Base-by-base conservation (phyloP, 2,888 invertebrate species). In the Dusona sp. region DNA sequence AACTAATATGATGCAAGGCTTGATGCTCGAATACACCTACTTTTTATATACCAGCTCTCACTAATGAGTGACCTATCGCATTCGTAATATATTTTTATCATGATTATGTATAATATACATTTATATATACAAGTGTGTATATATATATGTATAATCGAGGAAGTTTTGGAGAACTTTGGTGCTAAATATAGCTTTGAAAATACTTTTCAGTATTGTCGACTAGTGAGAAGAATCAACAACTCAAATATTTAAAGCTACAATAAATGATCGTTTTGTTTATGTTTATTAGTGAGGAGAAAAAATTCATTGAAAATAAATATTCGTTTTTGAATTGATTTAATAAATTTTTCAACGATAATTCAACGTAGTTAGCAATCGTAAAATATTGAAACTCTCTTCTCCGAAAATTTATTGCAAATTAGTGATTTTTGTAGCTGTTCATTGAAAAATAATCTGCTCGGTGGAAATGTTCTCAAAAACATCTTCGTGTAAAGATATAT, bases 1-100 rank as follows among this genome's bases (percentile, higher is more conserved):
- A 94, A 94, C 94, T 94, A 94, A 94, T 94, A 94, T 92, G 93
- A 94, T 94, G 94, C 94, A 94, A 94, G 93, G 94, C 94, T 94
- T 92, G 91, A 94, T 94, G 94, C 94, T 94, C 92, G 93, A 93
- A 92, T 93, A 93, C 93, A 92, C 92, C 94, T 94, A 94, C 94
- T 91, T 91, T 87, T 91, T 87, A 91, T 89, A 86, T 89, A 91
- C 92, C 91, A 93, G 93, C 92, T 93, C 93, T 93, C 92, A 92
- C 93, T 93, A 94, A 93, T 92, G 91, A 93, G 93, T 93, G 93
- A 93, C 93, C 93, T 88, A 93, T 92, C 92, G 94, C 94, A 94
- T 93, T 94, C 92, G 93, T 92, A 91, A 91, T 87, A 54, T 79
- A 33, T 48, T 38, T 86, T 77, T 51, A 65, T 78, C 65, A 73